Conservation (phyloP, 1,140 invertebrate species). For the Drosophila ercepeae region DNA sequence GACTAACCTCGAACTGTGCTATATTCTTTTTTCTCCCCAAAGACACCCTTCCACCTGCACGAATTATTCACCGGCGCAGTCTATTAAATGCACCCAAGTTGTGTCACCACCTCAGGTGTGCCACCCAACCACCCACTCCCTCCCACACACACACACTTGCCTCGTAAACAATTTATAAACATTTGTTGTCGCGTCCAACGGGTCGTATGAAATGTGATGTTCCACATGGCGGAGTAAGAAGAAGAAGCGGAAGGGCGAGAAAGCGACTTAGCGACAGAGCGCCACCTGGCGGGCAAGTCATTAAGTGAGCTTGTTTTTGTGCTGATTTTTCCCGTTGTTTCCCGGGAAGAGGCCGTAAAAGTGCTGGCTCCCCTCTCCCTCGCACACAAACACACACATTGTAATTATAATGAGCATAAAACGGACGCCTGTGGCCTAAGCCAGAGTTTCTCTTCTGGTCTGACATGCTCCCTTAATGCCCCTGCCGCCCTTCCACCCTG, state of each 20-base stretch:
- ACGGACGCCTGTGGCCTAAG: constrained; percentile 53
- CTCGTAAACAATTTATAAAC: constrained; percentile 39
- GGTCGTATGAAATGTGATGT: constrained; percentile 56
- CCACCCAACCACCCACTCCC: constrained; percentile 24
- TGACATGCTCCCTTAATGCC: constrained; percentile 26
- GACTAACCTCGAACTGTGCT: constrained; percentile 62
- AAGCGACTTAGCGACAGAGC: constrained; percentile 1
- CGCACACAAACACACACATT: constrained; percentile 44
- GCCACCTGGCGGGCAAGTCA: constrained; percentile 70
- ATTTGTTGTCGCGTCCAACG: constrained; percentile 58
- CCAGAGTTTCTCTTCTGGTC: constrained; percentile 47
- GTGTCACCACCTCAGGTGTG: constrained; percentile 56
- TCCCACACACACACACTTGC: neutral
- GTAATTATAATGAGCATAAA: constrained; percentile 80
- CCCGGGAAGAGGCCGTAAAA: constrained; percentile 66
- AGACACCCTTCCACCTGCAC: too few species aligned
- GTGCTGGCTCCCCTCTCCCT: constrained; percentile 25
- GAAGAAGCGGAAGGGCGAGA: neutral
- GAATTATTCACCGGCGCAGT: constrained; percentile 35
- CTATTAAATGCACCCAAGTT: constrained; percentile 65
- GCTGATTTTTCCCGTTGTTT: constrained; percentile 57
- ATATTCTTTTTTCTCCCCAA: constrained; percentile 18
- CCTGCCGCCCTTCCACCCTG: neutral
- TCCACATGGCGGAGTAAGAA: constrained; percentile 18
- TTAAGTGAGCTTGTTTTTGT: constrained; percentile 79